Base-by-base conservation (phyloP, 2,113 vertebrate genomes). In the Choloepus hoffmanni region DNA sequence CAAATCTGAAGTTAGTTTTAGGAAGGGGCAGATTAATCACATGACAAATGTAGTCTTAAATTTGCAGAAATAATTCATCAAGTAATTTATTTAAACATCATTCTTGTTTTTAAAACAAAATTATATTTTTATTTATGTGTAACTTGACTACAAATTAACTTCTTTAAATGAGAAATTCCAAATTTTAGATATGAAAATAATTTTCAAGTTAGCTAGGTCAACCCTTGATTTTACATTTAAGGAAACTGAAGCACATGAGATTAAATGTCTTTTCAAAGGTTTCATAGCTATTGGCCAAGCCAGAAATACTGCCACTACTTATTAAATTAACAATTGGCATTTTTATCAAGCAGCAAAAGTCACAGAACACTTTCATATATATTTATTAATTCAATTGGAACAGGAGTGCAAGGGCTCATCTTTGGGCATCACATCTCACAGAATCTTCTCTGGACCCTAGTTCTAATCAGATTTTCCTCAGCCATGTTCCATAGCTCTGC, bases 351-450 rank as follows among this genome's bases (percentile, higher is more conserved):
- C 30, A 26, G 33, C 16, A 18, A 55, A 8, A 55, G 10, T 23
- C 33, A 5, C 28, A 18, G 19, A 48, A 43, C 15, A 21, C 12
- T 23, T 84, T 73, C 72, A 9, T 28, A 6, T 7, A 21, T 48
- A n/a, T 30, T 16, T 60, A 89, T 19, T 53, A 60, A 62, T 81
- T 82, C 28, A 26, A n/a, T 16, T n/a, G 53, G n/a, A 77, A 24
- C 4, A 28, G n/a, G 11, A 48, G 21, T 16, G 16, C 11, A 0
- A n/a, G 9, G 4, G 7, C 43, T 65, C 33, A 12, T 40, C 10
- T 28, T 1, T 0, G 43, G n/a, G 5, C 13, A 7, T 1, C 23
- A 0, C 0, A 2, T 5, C 78, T 45, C 50, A 30, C 0, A 11
- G 26, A 43, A 33, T n/a, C n/a, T 60, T 11, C 40, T 30, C 1